phyloP scores from a whole-genome alignment of 2,888 invertebrate genomes.

The Hypolimnas misippus region DNA sequence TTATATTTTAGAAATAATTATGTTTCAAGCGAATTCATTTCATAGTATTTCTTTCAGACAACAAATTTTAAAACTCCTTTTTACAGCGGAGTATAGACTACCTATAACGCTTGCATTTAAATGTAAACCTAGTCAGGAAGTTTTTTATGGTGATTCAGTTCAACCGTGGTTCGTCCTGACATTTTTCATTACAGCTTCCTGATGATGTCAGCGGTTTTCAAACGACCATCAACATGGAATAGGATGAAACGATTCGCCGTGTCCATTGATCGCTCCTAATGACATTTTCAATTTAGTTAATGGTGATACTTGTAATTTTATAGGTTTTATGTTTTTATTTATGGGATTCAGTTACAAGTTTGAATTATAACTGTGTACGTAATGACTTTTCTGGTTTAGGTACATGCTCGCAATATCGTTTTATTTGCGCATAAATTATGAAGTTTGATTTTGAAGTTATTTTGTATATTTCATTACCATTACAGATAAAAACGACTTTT shows the following conservation, averaged over 20 bases:
- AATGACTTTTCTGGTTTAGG: conserved; percentile 38
- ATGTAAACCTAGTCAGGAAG: background rate
- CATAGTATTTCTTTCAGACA: too few relatives aligned
- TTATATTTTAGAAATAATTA: too few relatives aligned
- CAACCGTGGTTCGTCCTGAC: background rate
- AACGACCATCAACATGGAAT: conserved; percentile 5
- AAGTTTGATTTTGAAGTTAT: background rate
- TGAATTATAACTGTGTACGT: conserved; percentile 5
- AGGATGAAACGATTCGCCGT: conserved; percentile 6
- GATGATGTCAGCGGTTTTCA: conserved; percentile 28
- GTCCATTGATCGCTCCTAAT: conserved; percentile 31
- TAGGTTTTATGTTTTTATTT: conserved; percentile 26
- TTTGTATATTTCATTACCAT: background rate
- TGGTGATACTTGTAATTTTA: conserved; percentile 29
- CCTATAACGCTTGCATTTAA: background rate
- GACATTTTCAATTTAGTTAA: conserved; percentile 41
- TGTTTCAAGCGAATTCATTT: too few relatives aligned
- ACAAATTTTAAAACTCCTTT: too few relatives aligned
- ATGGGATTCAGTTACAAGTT: conserved; percentile 22
- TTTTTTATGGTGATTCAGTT: background rate
- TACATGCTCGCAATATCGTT: background rate
- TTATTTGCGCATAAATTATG: background rate
- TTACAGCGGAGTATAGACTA: too few relatives aligned
- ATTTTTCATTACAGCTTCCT: conserved; percentile 11
- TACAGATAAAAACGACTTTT: too few relatives aligned